A percentile compares a stretch with the other conserved stretches of the same genome.
phyloP scores from a whole-genome alignment of 2,797 vertebrate genomes.

The Limosa lapponica region DNA sequence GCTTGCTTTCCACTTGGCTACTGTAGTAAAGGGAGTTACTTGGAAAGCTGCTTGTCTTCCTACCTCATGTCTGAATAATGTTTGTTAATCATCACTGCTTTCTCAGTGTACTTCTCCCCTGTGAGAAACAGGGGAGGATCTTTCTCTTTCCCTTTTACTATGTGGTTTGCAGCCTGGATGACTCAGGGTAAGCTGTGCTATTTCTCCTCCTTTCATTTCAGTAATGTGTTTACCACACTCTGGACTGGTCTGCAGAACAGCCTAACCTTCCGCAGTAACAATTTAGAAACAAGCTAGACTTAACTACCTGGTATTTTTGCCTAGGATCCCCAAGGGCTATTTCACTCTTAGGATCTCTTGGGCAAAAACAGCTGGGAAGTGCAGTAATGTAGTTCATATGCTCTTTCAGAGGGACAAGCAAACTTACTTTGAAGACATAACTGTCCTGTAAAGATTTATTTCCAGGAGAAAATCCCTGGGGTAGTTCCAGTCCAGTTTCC shows the following conservation, averaged over 20 bases:
- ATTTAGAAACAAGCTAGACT: not conserved
- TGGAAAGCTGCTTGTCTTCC: constrained; percentile 32
- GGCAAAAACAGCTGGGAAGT: not conserved
- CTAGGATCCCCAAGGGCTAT: not conserved
- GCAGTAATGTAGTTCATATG: not conserved
- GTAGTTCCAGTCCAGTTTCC: not conserved
- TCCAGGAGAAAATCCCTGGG: not conserved
- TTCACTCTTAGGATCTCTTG: not conserved
- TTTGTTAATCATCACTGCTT: constrained; percentile 40
- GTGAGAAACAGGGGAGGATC: not conserved
- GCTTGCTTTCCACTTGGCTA: constrained; percentile 46
- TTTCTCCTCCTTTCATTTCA: constrained; percentile 27
- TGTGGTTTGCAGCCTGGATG: not conserved
- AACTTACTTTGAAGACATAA: not conserved
- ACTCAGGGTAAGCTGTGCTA: not conserved
- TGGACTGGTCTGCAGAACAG: not conserved
- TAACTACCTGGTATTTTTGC: not conserved
- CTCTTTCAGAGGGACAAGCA: not conserved
- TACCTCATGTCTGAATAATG: constrained; percentile 48
- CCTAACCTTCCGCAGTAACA: not conserved
- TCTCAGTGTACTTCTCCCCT: not conserved
- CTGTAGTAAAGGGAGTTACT: constrained; percentile 49
- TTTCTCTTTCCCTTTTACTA: not conserved
- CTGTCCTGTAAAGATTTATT: not conserved
- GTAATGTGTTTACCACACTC: not conserved